Evolutionary conservation across 2,888 invertebrate genomes (phyloP), one percentile per base, ranked within the genome.

Genomic region (Apomyelois bistriatella): DNA sequence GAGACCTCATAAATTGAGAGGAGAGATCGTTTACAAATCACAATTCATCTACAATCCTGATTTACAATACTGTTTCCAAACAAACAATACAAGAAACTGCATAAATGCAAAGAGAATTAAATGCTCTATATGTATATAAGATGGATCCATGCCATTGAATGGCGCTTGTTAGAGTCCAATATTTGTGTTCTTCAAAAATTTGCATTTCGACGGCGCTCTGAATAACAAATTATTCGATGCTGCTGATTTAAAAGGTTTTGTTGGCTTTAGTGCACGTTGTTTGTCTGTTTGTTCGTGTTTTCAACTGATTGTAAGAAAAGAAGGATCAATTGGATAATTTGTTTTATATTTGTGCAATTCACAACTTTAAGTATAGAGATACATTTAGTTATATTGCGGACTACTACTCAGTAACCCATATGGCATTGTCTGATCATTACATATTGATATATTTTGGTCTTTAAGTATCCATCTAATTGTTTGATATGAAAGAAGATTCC

Each of bases 141-240:
- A 48, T 22, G 36, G 53, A 40, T 50, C 48, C 50, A 40, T 17
- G 40, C 32, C 58, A 56, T 56, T 66, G 68, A 68, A 71, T 66
- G 52, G 64, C 63, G 64, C 70, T 71, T 69, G 70, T 72, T 72
- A 69, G 66, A 52, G 60, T 48, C 56, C 62, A 57, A 65, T 68
- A 65, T 67, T 66, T 68, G 58, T 56, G 58, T 65, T 61, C 58
- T 62, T 61, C 55, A 43, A 56, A 60, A 62, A 66, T 65, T 60
- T 63, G 58, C 64, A 65, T 63, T 60, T 58, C 52, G 47, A 55
- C 49, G 43, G 41, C 52, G 53, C 49, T 53, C 55, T 56, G 57
- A 55, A 63, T 59, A 57, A 52, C 54, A 56, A 56, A 54, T 59
- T 53, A 54, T 46, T 51, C 51, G 28, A 37, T 46, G 47, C 48